phyloP scores from a whole-genome alignment of 2,797 vertebrate species.

The Diglossa cyanea region DNA sequence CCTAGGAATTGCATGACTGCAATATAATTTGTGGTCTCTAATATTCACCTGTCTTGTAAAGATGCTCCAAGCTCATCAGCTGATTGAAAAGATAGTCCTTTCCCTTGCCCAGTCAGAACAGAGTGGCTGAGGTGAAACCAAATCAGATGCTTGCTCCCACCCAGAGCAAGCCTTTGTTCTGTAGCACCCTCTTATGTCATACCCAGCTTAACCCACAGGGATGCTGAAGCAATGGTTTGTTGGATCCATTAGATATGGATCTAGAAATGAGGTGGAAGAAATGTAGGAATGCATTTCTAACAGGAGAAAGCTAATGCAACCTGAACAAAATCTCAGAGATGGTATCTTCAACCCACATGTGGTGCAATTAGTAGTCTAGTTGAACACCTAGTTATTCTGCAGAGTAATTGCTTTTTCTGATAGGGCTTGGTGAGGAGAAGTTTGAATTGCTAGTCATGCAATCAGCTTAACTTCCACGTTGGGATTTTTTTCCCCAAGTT shows the following conservation, averaged over 20 bases:
- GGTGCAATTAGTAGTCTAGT: neutral
- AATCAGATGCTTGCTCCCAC: neutral
- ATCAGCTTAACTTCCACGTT: neutral
- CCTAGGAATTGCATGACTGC: neutral
- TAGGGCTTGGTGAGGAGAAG: neutral
- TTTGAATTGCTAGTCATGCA: neutral
- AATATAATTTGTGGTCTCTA: neutral
- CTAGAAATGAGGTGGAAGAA: conserved; percentile 19
- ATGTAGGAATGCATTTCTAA: conserved; percentile 8
- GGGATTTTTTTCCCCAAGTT: accelerated
- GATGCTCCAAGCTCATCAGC: neutral
- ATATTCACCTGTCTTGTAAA: neutral
- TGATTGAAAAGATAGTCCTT: neutral
- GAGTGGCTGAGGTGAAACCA: neutral
- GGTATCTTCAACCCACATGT: neutral
- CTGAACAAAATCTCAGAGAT: neutral
- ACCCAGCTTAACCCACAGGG: neutral
- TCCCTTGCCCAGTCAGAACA: neutral
- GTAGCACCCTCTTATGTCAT: neutral
- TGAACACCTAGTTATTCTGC: neutral
- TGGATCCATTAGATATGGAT: neutral
- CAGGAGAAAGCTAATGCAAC: neutral
- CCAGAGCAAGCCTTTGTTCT: neutral
- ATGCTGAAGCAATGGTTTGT: neutral
- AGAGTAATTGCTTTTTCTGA: conserved; percentile 18